Base-by-base conservation (phyloP, 2,113 vertebrate species). In the zebrafish (Danio rerio) region DNA sequence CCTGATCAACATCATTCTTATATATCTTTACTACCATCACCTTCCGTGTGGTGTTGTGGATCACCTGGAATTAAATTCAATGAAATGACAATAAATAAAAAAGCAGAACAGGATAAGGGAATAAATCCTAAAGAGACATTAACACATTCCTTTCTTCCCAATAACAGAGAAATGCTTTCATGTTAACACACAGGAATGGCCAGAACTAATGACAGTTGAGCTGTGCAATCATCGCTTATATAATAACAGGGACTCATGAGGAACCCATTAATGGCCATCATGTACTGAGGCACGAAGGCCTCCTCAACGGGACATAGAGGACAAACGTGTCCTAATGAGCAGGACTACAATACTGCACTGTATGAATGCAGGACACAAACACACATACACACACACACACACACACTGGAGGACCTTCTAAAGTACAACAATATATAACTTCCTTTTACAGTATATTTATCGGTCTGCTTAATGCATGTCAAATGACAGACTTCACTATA, bases 11-110 rank as follows among this genome's bases (percentile, higher is more conserved):
- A 0, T 96, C 93, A 0, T 96, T 96, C 90, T 96, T 96, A 83
- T 96, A 96, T 88, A 97, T 96, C 91, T 97, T 97, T 83, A 97
- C 95, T 88, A 97, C 95, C 95, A 95, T 96, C 83, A 93, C 93
- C 82, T 96, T 97, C 50, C 88, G 87, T n/a, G 89, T 92, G 52
- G 85, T 90, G 81, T 77, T 91, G 81, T 96, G 94, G 13, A 89
- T 91, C 74, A 96, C 95, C 96, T 97, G 87, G 66, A 70, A 84
- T 58, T 9, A 50, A 7, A 68, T 20, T n/a, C 4, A 61, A 42
- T 13, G 43, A 7, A 59, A 75, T 9, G 55, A 63, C 3, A 5
- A 45, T 15, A 73, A n/a, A 12, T 49, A 4, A 1, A 7, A 50
- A 65, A 50, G 21, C 1, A 16, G 49, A 62, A 20, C 6, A 16